A percentile compares a stretch with the other conserved stretches of the same genome.
Conservation (phyloP, 2,888 invertebrate species). For the Steinernema hermaphroditum region DNA sequence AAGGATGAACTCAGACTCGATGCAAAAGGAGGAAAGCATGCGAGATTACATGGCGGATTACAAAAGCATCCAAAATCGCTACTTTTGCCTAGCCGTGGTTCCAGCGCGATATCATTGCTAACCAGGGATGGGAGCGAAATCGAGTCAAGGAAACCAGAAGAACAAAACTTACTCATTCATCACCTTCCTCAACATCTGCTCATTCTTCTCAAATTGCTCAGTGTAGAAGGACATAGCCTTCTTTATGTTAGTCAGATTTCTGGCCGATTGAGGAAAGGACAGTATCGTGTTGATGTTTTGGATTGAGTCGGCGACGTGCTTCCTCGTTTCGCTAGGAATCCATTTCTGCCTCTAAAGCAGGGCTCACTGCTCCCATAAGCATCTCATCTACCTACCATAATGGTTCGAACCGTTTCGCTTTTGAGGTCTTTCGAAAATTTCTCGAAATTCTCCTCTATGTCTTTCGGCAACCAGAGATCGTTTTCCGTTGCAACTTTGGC, state of each 20-base stretch:
- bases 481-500: not conserved
- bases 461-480: not conserved
- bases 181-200: not conserved
- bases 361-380: not conserved
- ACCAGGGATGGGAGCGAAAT: no score
- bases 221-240: not conserved
- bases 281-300: not conserved
- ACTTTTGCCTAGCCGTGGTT: no score
- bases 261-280: not conserved
- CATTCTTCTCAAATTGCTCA: not conserved
- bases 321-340: not conserved
- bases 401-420: not conserved
- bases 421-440: not conserved
- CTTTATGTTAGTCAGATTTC: not conserved
- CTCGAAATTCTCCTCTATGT: not conserved
- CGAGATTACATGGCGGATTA: no score
- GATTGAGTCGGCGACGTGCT: not conserved
- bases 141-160: no score
- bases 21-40: no score
- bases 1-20: no score
- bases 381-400: not conserved
- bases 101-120: no score
- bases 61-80: no score
- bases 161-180: not conserved
- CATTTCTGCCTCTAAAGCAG: not conserved